phyloP scores from a whole-genome alignment of 2,888 invertebrate species.

The Alcis repandata region DNA sequence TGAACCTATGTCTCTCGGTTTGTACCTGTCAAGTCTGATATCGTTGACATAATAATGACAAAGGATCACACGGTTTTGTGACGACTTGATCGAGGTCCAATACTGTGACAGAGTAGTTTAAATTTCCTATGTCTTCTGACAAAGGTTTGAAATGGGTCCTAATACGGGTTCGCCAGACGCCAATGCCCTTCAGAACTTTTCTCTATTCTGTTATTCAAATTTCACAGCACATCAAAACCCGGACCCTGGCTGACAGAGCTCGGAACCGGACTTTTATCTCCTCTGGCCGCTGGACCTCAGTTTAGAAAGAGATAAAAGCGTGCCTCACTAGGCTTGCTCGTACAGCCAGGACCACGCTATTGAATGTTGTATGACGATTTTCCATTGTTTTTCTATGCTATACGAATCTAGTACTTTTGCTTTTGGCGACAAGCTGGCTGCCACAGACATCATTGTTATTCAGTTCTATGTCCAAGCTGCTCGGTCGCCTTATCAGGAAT shows the following conservation, averaged over 20 bases:
- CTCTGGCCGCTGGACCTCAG: too few relatives aligned
- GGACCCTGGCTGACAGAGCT: too few relatives aligned
- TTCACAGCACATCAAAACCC: neutral
- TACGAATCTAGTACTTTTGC: neutral
- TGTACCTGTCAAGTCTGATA: neutral
- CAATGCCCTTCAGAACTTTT: neutral
- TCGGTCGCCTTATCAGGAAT: neutral
- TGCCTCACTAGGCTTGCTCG: too few relatives aligned
- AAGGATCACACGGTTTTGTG: slow-evolving; percentile 3
- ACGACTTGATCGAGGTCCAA: slow-evolving; percentile 12
- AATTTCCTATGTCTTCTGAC: neutral
- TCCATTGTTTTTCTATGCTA: slow-evolving; percentile 1
- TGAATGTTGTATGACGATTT: neutral
- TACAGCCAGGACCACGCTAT: too few relatives aligned
- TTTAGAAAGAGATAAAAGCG: too few relatives aligned
- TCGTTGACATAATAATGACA: neutral
- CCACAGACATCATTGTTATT: slow-evolving; percentile 9
- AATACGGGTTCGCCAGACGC: neutral
- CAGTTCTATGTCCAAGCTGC: neutral
- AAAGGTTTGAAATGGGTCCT: slow-evolving; percentile 12
- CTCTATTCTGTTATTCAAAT: neutral
- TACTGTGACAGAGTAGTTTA: slow-evolving; percentile 2
- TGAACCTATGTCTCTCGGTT: neutral
- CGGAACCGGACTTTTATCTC: too few relatives aligned
- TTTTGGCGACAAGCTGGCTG: slow-evolving; percentile 11